Percentiles rank a stretch among this genome's conserved stretches.
Evolutionary conservation across 2,113 vertebrate species (phyloP).

Genomic region (Xenotilapia caudafasciata): DNA sequence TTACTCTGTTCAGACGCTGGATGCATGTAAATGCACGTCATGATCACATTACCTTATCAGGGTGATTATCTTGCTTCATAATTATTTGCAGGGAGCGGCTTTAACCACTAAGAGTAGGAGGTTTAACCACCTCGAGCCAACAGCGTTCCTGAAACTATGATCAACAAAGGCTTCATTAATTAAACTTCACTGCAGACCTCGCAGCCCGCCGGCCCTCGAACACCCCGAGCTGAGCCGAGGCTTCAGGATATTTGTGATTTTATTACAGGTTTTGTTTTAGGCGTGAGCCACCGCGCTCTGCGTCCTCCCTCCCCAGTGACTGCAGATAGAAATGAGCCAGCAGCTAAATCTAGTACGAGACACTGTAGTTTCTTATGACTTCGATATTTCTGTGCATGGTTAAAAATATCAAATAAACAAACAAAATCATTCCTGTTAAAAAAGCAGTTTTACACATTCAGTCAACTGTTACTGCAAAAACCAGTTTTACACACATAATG

Average conservation of each 20-base stretch:
- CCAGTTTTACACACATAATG: neutral
- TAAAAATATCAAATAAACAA: neutral
- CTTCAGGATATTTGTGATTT: neutral
- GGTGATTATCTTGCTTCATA: neutral
- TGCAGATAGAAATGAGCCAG: neutral
- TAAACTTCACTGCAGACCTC: neutral
- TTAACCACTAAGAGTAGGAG: neutral
- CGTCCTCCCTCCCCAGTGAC: neutral
- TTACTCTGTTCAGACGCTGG: neutral
- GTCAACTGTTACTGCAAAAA: neutral
- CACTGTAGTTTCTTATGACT: neutral
- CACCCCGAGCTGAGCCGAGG: accelerated
- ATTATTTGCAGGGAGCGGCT: neutral
- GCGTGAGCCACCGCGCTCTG: neutral
- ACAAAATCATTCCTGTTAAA: neutral
- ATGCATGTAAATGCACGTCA: accelerated
- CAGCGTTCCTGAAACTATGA: neutral
- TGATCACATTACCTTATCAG: neutral
- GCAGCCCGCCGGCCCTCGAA: accelerated
- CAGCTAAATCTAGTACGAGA: neutral
- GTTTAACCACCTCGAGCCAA: neutral
- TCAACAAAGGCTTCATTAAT: neutral
- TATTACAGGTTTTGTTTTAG: accelerated
- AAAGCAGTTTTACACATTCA: neutral
- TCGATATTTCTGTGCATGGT: neutral